phyloP scores from a whole-genome alignment of 1,140 invertebrate species.

The Drosophila willistoni region DNA sequence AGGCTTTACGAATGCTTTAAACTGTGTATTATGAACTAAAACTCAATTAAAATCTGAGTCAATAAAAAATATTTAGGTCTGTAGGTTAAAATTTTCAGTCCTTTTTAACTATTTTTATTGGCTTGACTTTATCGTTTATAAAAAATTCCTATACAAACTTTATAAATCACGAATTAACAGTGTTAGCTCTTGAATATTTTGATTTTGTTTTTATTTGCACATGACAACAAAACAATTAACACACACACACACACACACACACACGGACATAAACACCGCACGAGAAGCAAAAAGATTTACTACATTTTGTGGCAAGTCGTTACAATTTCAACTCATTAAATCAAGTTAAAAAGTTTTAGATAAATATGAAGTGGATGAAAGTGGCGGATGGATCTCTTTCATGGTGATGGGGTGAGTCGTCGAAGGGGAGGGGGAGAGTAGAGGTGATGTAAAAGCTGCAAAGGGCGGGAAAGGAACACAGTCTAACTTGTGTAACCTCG shows the following conservation, averaged over 20 bases:
- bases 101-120: too few relatives aligned
- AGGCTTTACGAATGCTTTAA: too few relatives aligned
- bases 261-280: neutral
- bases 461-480: constrained; percentile 14
- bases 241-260: constrained; percentile 65
- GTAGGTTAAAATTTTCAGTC: too few relatives aligned
- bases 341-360: constrained; percentile 75
- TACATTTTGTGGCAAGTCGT: constrained; percentile 53
- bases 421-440: neutral
- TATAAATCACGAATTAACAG: too few relatives aligned
- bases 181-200: neutral
- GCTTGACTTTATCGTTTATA: too few relatives aligned
- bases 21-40: too few relatives aligned
- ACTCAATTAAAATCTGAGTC: too few relatives aligned
- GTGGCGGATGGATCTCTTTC: constrained; percentile 1
- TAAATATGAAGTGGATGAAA: constrained; percentile 37
- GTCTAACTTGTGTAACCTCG: constrained; percentile 77
- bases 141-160: too few relatives aligned
- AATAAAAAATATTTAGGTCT: too few relatives aligned
- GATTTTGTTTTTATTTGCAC: neutral
- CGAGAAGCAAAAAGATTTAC: neutral
- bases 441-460: too few relatives aligned
- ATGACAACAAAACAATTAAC: constrained; percentile 63
- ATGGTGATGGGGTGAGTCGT: neutral
- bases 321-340: constrained; percentile 79